A percentile compares a stretch with the other conserved stretches of the same genome.
These are phyloP conservation scores for Sebastolobus altivelis DNA, from an alignment of 2,797 vertebrate species.

Conservation along the genomic window DNA sequence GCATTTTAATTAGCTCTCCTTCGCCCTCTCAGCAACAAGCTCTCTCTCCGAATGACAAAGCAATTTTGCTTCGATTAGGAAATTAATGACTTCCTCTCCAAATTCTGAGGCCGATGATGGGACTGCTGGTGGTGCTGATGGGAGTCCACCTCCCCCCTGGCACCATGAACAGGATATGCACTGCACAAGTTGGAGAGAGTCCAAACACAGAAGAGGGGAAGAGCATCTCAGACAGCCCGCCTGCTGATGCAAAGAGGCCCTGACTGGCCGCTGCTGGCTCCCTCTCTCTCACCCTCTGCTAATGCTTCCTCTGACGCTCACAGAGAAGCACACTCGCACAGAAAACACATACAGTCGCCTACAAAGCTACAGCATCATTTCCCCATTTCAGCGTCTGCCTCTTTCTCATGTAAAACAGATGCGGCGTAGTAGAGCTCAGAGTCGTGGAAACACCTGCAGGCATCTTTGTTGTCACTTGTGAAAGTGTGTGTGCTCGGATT, in stretches of 20 bases:
- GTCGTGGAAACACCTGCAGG: slow-evolving; percentile 67
- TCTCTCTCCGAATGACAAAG: slow-evolving; percentile 67
- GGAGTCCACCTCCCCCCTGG: slow-evolving; percentile 52
- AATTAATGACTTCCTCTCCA: slow-evolving; percentile 73
- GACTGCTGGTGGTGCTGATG: slow-evolving; percentile 51
- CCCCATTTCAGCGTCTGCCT: slow-evolving; percentile 44
- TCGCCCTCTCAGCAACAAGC: slow-evolving; percentile 64
- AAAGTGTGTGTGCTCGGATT: slow-evolving; percentile 36
- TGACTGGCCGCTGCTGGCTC: slow-evolving; percentile 60
- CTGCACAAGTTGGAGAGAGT: slow-evolving; percentile 53
- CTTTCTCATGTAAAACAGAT: slow-evolving; percentile 72
- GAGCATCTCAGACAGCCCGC: slow-evolving; percentile 55
- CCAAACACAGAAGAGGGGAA: slow-evolving; percentile 53
- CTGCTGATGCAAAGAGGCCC: slow-evolving; percentile 66
- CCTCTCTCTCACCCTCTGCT: slow-evolving; percentile 49
- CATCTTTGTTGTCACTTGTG: slow-evolving; percentile 57
- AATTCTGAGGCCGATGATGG: slow-evolving; percentile 58
- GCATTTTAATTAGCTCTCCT: slow-evolving; percentile 81
- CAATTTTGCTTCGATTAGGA: slow-evolving; percentile 75
- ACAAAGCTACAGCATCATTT: slow-evolving; percentile 44
- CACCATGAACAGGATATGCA: slow-evolving; percentile 33
- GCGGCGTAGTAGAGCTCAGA: slow-evolving; percentile 49
- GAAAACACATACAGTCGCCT: slow-evolving; percentile 29
- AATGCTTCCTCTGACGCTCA: slow-evolving; percentile 63
- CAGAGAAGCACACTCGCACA: slow-evolving; percentile 27